These are phyloP conservation scores for Diorhabda elongata DNA, from an alignment of 1,140 invertebrate species.

Conservation along the genomic window DNA sequence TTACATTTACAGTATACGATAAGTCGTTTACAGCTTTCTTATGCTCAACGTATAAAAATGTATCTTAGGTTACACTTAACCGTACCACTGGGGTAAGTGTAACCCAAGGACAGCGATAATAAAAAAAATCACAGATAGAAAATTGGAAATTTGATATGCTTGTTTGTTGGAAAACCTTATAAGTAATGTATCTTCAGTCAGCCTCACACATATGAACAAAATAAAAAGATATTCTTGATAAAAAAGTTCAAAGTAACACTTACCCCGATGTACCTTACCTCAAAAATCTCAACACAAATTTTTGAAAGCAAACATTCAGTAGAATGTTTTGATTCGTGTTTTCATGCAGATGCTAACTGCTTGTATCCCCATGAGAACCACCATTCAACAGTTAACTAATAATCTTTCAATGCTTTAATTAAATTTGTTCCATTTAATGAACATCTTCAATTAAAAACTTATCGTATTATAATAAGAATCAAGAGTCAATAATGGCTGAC, in stretches of 20 bases:
- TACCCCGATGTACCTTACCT: slow-evolving; percentile 30
- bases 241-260: not conserved
- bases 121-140: not conserved
- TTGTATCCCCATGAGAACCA: too few species aligned
- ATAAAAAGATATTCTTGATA: not conserved
- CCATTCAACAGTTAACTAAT: too few species aligned
- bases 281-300: too few species aligned
- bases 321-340: too few species aligned
- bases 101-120: not conserved
- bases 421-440: too few species aligned
- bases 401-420: too few species aligned
- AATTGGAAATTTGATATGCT: not conserved
- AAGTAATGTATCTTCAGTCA: not conserved
- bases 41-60: not conserved
- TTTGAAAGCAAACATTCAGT: too few species aligned
- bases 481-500: too few species aligned
- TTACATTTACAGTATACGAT: not conserved
- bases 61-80: not conserved
- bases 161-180: not conserved
- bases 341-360: too few species aligned
- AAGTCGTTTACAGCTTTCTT: not conserved
- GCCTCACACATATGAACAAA: not conserved
- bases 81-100: not conserved
- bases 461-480: too few species aligned
- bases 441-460: too few species aligned